These are phyloP conservation scores for Rousettus leschenaultii DNA, from an alignment of 2,113 vertebrate species.

Conservation along the genomic window DNA sequence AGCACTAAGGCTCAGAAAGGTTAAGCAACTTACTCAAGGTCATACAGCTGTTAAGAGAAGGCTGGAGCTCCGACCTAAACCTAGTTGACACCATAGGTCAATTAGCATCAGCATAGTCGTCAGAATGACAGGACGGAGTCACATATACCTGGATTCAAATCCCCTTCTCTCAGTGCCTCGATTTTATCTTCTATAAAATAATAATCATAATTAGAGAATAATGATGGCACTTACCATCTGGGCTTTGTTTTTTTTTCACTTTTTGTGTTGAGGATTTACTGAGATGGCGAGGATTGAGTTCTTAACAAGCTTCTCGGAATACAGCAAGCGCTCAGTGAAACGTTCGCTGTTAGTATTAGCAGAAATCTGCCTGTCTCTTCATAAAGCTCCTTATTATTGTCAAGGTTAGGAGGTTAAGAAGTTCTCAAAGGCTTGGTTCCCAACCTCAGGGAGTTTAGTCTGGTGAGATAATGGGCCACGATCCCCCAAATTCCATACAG, in stretches of 20 bases:
- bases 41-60: not conserved
- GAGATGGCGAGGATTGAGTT: not conserved
- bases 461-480: not conserved
- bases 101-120: rapidly evolving
- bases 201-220: not conserved
- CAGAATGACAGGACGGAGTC: not conserved
- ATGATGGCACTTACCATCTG: not conserved
- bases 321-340: not conserved
- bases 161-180: not conserved
- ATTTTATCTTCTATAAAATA: not conserved
- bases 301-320: not conserved
- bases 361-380: not conserved
- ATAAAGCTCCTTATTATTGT: not conserved
- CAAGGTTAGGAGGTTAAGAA: not conserved
- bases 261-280: not conserved
- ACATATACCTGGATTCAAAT: not conserved
- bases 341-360: not conserved
- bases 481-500: not conserved
- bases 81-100: no score
- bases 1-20: not conserved
- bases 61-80: not conserved
- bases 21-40: not conserved
- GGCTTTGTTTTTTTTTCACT: not conserved
- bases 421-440: not conserved
- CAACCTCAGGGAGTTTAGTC: not conserved